A percentile compares a stretch with the other conserved stretches of the same genome.
Evolutionary conservation across 2,113 vertebrate species (phyloP).

Genomic region (Oncorhynchus nerka): DNA sequence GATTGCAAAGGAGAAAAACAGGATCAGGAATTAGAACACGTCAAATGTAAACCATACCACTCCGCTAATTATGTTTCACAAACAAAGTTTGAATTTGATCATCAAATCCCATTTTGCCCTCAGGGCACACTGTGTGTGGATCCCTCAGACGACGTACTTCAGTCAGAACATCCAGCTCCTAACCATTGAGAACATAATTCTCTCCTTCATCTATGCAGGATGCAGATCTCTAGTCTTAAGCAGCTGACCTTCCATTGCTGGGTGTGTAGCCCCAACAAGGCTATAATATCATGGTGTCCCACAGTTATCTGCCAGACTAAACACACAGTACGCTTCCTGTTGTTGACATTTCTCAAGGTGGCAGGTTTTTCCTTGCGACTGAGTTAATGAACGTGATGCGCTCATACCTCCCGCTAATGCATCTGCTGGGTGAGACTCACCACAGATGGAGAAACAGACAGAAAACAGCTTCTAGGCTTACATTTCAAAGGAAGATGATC

Average conservation of each 20-base stretch:
- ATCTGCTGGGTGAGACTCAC: background rate
- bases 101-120: background rate
- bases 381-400: conserved; percentile 34
- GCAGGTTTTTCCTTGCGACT: conserved; percentile 34
- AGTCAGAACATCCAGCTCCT: too few relatives aligned
- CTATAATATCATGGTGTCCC: background rate
- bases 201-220: background rate
- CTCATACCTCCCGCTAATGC: background rate
- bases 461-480: conserved; percentile 12
- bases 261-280: background rate
- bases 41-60: conserved; percentile 26
- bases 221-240: background rate
- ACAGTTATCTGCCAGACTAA: background rate
- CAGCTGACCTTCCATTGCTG: background rate
- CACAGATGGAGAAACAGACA: background rate
- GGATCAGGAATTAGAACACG: conserved; percentile 36
- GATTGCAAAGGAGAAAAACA: conserved; percentile 15
- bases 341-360: conserved; percentile 34
- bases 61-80: conserved; percentile 26
- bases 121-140: background rate
- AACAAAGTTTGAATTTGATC: background rate
- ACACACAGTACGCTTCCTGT: conserved; percentile 16
- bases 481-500: background rate
- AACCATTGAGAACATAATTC: background rate
- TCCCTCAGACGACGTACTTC: too few relatives aligned